A percentile compares a stretch with the other conserved stretches of the same genome.
Evolutionary conservation across 2,797 vertebrate genomes (phyloP).

Genomic region (Brachyrhaphis roseni): DNA sequence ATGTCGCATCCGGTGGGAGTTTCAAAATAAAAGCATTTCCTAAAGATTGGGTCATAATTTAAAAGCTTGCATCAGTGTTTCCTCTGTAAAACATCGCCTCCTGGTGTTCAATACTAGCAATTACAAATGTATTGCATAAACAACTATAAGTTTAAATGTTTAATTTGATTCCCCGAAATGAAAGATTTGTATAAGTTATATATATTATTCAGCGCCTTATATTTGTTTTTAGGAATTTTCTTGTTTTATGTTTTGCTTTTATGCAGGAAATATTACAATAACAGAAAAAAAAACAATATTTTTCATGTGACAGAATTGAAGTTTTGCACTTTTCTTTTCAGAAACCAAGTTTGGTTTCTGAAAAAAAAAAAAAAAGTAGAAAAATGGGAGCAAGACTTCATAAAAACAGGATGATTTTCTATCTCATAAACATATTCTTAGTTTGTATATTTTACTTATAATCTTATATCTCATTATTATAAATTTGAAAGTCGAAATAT

Average conservation of each 20-base stretch:
- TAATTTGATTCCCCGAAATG: not conserved
- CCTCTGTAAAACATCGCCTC: not conserved
- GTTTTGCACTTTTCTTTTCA: not conserved
- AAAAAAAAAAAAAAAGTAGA: not conserved
- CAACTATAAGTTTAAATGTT: not conserved
- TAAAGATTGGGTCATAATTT: not conserved
- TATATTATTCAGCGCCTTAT: not conserved
- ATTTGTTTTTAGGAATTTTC: not conserved
- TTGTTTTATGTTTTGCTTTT: not conserved
- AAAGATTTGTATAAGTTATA: not conserved
- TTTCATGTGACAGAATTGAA: not conserved
- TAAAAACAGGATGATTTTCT: no score
- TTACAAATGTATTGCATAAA: not conserved
- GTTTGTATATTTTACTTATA: no score
- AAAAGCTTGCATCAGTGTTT: not conserved
- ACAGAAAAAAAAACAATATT: not conserved
- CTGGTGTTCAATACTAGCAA: not conserved
- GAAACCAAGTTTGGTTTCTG: not conserved
- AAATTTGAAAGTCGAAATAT: no score
- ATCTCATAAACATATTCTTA: no score
- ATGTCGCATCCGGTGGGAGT: not conserved
- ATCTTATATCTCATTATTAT: no score
- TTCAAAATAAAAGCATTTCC: conserved; percentile 30
- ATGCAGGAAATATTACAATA: not conserved
- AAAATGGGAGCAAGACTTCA: not conserved